These are phyloP conservation scores for Monochamus saltuarius DNA, from an alignment of 1,140 invertebrate genomes.

Conservation along the genomic window DNA sequence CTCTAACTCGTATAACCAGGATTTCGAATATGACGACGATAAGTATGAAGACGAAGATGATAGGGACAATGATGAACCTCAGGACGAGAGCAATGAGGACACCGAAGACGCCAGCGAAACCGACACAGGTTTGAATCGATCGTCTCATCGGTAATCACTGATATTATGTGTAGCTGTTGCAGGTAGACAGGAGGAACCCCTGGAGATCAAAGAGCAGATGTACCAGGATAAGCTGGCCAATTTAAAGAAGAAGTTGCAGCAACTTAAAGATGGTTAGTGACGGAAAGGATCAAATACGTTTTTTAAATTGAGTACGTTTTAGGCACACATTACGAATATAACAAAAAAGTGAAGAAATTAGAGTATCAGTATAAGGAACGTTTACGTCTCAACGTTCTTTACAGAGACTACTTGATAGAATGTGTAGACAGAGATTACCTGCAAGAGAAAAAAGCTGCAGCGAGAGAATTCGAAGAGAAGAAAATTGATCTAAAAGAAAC, in stretches of 20 bases:
- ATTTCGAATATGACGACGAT: conserved; percentile 44
- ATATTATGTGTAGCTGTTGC: background rate
- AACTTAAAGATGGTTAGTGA: conserved; percentile 69
- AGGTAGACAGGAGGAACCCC: conserved; percentile 75
- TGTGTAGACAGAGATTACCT: conserved; percentile 86
- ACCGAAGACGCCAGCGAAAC: conserved; percentile 89
- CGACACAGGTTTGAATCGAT: conserved; percentile 66
- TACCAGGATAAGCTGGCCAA: conserved; percentile 90
- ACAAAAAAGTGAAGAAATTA: conserved; percentile 77
- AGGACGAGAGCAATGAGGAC: conserved; percentile 57
- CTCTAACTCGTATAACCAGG: conserved; percentile 39
- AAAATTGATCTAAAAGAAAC: conserved; percentile 90
- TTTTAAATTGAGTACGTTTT: too few species aligned
- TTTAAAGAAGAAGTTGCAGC: conserved; percentile 86
- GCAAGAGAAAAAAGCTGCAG: conserved; percentile 82
- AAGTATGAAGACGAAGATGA: conserved; percentile 38
- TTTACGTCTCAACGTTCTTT: conserved; percentile 78
- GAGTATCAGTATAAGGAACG: conserved; percentile 80
- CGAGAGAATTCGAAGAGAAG: conserved; percentile 93
- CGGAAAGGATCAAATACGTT: too few species aligned
- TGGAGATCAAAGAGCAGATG: conserved; percentile 92
- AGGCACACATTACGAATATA: conserved; percentile 80
- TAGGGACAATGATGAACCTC: conserved; percentile 32
- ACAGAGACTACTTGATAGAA: conserved; percentile 80
- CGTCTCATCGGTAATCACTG: background rate